These are phyloP conservation scores for Notamacropus eugenii DNA, from an alignment of 2,797 vertebrate species.

Conservation along the genomic window DNA sequence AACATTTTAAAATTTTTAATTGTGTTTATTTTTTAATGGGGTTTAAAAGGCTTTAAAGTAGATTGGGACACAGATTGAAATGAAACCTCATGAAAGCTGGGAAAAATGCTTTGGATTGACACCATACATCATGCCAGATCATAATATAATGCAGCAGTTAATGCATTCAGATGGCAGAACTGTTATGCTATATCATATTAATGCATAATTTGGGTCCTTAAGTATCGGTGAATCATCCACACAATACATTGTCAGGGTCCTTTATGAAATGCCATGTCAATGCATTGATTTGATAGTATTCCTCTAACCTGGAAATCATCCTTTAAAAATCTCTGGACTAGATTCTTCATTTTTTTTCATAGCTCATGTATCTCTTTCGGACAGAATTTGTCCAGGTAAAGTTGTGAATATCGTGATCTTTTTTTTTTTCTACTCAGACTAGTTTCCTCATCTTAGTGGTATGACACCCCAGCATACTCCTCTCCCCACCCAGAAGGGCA, in stretches of 20 bases:
- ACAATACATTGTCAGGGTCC: conserved; percentile 31
- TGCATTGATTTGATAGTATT: conserved; percentile 37
- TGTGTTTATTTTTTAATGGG: conserved; percentile 74
- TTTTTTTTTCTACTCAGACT: neutral
- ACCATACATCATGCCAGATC: conserved; percentile 37
- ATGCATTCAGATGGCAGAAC: conserved; percentile 60
- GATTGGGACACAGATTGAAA: conserved; percentile 50
- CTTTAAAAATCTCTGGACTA: conserved; percentile 49
- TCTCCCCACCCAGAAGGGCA: neutral
- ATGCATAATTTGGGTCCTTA: conserved; percentile 70
- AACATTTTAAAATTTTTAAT: conserved; percentile 65
- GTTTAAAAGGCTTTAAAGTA: conserved; percentile 62
- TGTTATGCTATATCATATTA: conserved; percentile 64
- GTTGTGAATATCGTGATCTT: neutral
- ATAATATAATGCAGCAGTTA: conserved; percentile 69
- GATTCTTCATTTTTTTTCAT: neutral
- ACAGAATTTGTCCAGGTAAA: neutral
- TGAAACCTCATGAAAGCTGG: conserved; percentile 16
- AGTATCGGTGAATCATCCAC: conserved; percentile 70
- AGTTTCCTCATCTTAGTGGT: neutral
- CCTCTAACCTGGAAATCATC: conserved; percentile 28
- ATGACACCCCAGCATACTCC: neutral
- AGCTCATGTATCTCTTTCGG: neutral
- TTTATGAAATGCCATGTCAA: conserved; percentile 49
- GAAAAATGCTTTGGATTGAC: conserved; percentile 63